These are phyloP conservation scores for Eriocheir sinensis DNA, from an alignment of 1,140 invertebrate species.

Conservation along the genomic window DNA sequence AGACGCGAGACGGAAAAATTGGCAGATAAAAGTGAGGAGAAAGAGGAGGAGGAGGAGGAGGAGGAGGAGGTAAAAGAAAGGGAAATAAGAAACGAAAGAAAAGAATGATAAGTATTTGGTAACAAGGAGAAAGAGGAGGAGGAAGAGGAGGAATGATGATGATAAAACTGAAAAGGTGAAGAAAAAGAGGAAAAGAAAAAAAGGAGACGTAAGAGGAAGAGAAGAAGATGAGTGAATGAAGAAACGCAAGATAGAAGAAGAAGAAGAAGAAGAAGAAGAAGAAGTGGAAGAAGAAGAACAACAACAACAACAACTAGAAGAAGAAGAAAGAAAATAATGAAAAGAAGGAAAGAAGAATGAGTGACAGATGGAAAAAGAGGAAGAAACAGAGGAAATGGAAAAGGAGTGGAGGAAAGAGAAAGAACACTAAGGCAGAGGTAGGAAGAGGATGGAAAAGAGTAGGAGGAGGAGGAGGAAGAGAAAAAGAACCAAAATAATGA, in stretches of 20 bases:
- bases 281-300: too few species aligned
- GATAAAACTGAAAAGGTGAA: too few species aligned
- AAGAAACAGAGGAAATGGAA: not conserved
- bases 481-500: too few species aligned
- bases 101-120: not conserved
- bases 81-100: not conserved
- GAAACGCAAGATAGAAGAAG: not conserved
- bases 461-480: not conserved
- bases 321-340: too few species aligned
- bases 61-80: not conserved
- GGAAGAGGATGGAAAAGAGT: not conserved
- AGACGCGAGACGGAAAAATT: too few species aligned
- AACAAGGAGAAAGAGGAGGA: not conserved
- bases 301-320: too few species aligned
- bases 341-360: too few species aligned
- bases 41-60: slow-evolving; percentile 19
- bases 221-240: too few species aligned
- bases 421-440: not conserved
- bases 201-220: too few species aligned
- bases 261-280: not conserved
- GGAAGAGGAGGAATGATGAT: too few species aligned
- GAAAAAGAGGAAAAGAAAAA: too few species aligned
- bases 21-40: too few species aligned
- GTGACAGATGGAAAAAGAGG: not conserved
- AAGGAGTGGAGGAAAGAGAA: not conserved